Evolutionary conservation across 2,113 vertebrate species (phyloP), one percentile per base, ranked within the genome.

Genomic region (Dromaius novaehollandiae): DNA sequence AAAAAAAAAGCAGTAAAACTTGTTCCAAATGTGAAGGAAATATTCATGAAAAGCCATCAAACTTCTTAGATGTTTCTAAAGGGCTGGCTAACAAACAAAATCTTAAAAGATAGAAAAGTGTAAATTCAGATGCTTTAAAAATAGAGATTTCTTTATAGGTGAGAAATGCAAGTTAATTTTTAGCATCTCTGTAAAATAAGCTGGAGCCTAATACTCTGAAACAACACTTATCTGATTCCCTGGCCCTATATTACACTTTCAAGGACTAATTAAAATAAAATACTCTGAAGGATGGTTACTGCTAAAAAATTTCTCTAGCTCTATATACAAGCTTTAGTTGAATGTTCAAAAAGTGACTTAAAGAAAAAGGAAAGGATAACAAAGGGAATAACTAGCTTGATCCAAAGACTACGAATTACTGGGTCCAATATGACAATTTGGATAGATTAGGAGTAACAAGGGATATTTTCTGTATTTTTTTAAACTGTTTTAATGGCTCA

Each of bases 1-100:
- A 77, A 88, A 95, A 69, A 69, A 93, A 60, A 48, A 53, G 40
- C 40, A 94, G 53, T 17, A 88, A 86, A 94, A 91, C 53, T 65
- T 66, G 38, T 75, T 94, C 65, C 73, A 95, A 76, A 90, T 86
- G 55, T 70, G 40, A 75, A 44, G 22, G 58, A 90, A 93, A 65
- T 92, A 65, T 7, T 91, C 34, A 65, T 14, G 75, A 71, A 68
- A 90, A 70, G 61, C 20, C 50, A 92, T 44, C 11, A 90, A 77
- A 92, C 64, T 74, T 73, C 64, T 83, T 70, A 48, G 38, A 46
- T 69, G 30, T 25, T 86, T 69, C 19, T 81, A 38, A 83, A 86
- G 40, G 40, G 25, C 36, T 30, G 21, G 9, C 9, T 50, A 69
- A 86, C 73, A 12, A 46, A 6, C 30, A 15, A 40, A 70, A 58